Evolutionary conservation across 2,888 invertebrate genomes (phyloP).

Genomic region (Biston betularia): DNA sequence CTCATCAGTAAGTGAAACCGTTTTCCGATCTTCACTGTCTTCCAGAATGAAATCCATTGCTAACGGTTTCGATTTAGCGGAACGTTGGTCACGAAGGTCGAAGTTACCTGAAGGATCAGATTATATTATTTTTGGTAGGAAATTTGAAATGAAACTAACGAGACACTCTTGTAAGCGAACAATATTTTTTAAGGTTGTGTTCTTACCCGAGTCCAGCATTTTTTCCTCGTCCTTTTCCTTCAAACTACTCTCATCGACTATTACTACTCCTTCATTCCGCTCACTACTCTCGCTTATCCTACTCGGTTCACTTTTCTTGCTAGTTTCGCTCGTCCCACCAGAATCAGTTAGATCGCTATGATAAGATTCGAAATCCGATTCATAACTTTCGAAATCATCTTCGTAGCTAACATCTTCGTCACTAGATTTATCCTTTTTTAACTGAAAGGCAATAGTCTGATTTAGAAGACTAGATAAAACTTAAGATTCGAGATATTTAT

Average conservation of each 20-base stretch:
- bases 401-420: slow-evolving; percentile 78
- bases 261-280: slow-evolving; percentile 24
- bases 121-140: too few species aligned
- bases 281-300: slow-evolving; percentile 29
- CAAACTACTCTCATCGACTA: slow-evolving; percentile 32
- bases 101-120: slow-evolving; percentile 63
- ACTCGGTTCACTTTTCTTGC: slow-evolving; percentile 24
- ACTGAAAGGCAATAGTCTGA: slow-evolving; percentile 30
- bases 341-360: slow-evolving; percentile 54
- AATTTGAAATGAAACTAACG: too few species aligned
- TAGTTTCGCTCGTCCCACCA: slow-evolving; percentile 25
- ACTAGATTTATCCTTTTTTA: slow-evolving; percentile 54
- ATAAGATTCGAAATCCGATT: slow-evolving; percentile 82
- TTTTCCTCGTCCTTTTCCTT: slow-evolving; percentile 74
- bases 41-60: slow-evolving; percentile 70
- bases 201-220: slow-evolving; percentile 77
- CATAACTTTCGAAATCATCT: slow-evolving; percentile 84
- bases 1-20: slow-evolving; percentile 71
- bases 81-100: slow-evolving; percentile 69
- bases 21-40: slow-evolving; percentile 63
- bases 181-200: neutral
- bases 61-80: slow-evolving; percentile 60
- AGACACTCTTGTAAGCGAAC: too few species aligned
- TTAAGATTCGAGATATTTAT: too few species aligned
- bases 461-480: neutral